Evolutionary conservation across 1,140 invertebrate genomes (phyloP), one percentile per base, ranked within the genome.

Genomic region (Zaprionus africanus): DNA sequence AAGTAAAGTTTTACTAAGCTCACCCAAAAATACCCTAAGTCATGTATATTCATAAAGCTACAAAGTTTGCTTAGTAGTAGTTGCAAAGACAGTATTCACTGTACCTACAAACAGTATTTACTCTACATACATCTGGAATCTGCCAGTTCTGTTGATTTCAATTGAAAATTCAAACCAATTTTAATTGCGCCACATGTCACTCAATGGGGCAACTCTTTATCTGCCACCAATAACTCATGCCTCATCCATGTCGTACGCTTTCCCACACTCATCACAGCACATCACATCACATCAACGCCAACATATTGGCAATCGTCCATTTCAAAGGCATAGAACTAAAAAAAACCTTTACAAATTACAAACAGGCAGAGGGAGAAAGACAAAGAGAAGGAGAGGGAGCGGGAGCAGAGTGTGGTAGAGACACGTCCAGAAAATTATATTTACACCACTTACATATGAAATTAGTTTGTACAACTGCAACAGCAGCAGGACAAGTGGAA

Each of bases 361-460:
- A 28, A 22, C 43, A 36, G 5, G 5, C 0, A 61, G 15, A 43
- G 36, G 2, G 17, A 41, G 17, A 13, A 12, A 9, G 15, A 38
- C 1, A 28, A 19, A 6, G 38, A 68, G 28, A 28, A 24, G 31
- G n/a, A 49, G 36, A 51, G 12, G 22, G 13, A 53, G 19, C 41
- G 12, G 22, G 13, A 53, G 19, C 41, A 43, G 54, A 77, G 61
- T 56, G 56, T 43, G 41, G 63, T 22, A 60, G 15, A 36, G 56
- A 60, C 70, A 78, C 22, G 72, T 79, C 71, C 81, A 90, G 85
- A 90, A 90, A 90, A 90, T 90, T 81, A 85, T 90, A 90, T 90
- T 90, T 90, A 90, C 85, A 90, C 85, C 85, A 90, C 85, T 90
- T 90, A 90, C 85, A 90, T 90, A 90, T 90, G 54, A 90, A 90